A percentile compares a stretch with the other conserved stretches of the same genome.
phyloP scores from a whole-genome alignment of 2,797 vertebrate species.

The Sebastes oblongus region DNA sequence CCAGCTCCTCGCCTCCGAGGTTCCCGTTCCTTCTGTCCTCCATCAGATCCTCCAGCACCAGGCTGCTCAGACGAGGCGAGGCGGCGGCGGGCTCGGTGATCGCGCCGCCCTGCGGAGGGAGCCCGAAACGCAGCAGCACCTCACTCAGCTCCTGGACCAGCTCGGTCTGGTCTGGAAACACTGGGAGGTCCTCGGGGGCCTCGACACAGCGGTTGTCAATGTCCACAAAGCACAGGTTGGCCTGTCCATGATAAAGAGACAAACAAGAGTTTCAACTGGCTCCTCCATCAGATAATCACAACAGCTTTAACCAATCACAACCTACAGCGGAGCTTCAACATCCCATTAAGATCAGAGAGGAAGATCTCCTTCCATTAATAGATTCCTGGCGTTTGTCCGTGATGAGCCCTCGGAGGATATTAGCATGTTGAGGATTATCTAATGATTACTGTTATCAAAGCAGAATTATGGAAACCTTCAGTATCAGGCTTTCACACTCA shows the following conservation, averaged over 20 bases:
- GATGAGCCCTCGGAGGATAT: conserved; percentile 21
- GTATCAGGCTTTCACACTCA: background rate
- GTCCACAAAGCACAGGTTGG: conserved; percentile 97
- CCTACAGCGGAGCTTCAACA: conserved; percentile 16
- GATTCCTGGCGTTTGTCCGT: conserved; percentile 32
- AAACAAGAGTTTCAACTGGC: conserved; percentile 1
- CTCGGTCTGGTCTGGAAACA: conserved; percentile 93
- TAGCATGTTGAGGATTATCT: conserved; percentile 40
- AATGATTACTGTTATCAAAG: conserved; percentile 31
- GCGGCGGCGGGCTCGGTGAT: conserved; percentile 76
- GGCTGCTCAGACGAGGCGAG: conserved; percentile 75
- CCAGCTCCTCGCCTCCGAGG: conserved; percentile 86
- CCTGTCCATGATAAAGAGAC: conserved; percentile 74
- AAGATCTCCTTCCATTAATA: conserved; percentile 42
- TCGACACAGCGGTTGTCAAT: conserved; percentile 95
- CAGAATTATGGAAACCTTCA: conserved; percentile 19
- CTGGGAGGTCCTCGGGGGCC: conserved; percentile 92
- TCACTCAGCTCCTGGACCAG: conserved; percentile 95
- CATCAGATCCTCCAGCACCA: conserved; percentile 90
- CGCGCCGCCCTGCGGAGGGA: conserved; percentile 84
- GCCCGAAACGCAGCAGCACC: conserved; percentile 89
- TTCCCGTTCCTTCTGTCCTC: conserved; percentile 96
- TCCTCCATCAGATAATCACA: conserved; percentile 33
- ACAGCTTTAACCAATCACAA: conserved; percentile 30
- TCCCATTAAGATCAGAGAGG: conserved; percentile 55